A percentile compares a stretch with the other conserved stretches of the same genome.
Evolutionary conservation across 23 tunicate genomes (phyloP).

Genomic region (Corella eumyota): DNA sequence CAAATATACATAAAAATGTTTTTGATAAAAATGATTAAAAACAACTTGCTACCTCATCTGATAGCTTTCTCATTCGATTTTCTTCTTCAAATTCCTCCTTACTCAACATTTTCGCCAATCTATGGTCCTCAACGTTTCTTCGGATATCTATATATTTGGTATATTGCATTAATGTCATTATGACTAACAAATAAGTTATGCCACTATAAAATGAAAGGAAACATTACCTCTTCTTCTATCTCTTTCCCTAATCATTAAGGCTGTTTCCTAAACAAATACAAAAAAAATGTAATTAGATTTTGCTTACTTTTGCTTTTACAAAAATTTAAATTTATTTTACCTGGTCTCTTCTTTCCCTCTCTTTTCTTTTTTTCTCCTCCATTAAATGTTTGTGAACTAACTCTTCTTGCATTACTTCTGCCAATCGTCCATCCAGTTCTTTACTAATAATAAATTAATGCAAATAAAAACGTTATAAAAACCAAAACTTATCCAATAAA

Average conservation of each 20-base stretch:
- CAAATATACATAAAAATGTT: too few relatives aligned
- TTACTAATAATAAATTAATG: slow-evolving; percentile 19
- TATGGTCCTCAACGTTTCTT: slow-evolving; percentile 8
- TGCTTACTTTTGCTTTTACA: too few relatives aligned
- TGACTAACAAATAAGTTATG: too few relatives aligned
- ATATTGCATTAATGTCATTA: too few relatives aligned
- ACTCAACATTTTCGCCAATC: slow-evolving; percentile 7
- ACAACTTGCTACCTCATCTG: slow-evolving; percentile 22
- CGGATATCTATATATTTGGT: background rate
- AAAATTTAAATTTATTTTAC: too few relatives aligned
- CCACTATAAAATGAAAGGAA: background rate
- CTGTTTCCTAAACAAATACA: slow-evolving; percentile 43
- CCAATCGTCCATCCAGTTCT: slow-evolving; percentile 49
- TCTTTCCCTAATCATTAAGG: slow-evolving; percentile 39
- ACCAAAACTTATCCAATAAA: too few relatives aligned
- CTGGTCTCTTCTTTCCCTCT: slow-evolving; percentile 39
- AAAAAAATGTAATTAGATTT: background rate
- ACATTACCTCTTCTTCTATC: slow-evolving; percentile 44
- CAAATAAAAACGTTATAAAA: too few relatives aligned
- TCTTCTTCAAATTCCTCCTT: slow-evolving; percentile 3
- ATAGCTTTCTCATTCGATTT: slow-evolving; percentile 20
- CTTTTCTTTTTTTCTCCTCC: slow-evolving; percentile 45
- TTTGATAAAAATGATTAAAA: too few relatives aligned
- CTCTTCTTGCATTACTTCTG: slow-evolving; percentile 50
- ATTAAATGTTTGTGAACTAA: slow-evolving; percentile 12